phyloP scores from a whole-genome alignment of 1,140 invertebrate genomes.

The Neuroterus valhalla region DNA sequence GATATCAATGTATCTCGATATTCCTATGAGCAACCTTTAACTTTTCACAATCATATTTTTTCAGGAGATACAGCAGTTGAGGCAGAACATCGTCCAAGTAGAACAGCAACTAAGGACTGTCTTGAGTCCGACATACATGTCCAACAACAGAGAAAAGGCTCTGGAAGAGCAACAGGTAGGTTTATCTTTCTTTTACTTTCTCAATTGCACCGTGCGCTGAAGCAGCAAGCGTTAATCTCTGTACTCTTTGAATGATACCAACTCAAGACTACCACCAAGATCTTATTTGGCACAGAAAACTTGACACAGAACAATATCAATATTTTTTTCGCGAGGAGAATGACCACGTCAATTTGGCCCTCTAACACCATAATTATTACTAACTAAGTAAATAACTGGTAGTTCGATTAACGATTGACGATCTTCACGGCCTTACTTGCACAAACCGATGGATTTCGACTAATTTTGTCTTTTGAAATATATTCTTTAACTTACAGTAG shows the following conservation, averaged over 20 bases:
- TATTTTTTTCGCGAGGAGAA: background rate
- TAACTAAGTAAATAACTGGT: background rate
- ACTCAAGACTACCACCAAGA: slow-evolving; percentile 68
- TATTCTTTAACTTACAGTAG: background rate
- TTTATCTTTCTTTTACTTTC: slow-evolving; percentile 53
- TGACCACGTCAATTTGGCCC: background rate
- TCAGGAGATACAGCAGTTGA: slow-evolving; percentile 88
- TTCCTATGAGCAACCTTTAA: background rate
- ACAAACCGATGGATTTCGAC: slow-evolving; percentile 3
- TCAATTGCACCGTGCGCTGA: slow-evolving; percentile 66
- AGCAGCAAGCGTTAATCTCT: slow-evolving; percentile 62
- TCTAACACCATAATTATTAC: slow-evolving; percentile 1
- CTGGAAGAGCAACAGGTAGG: slow-evolving; percentile 94
- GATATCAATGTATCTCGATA: background rate
- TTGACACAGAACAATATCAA: background rate
- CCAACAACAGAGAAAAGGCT: slow-evolving; percentile 89
- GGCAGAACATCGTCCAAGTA: slow-evolving; percentile 87
- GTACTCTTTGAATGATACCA: slow-evolving; percentile 69
- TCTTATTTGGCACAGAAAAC: background rate
- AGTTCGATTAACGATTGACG: background rate
- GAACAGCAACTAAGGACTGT: slow-evolving; percentile 90
- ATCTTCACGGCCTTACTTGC: background rate
- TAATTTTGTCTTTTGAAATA: background rate
- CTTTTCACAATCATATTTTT: slow-evolving; percentile 51
- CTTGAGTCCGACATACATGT: slow-evolving; percentile 86